Base-by-base conservation (phyloP, 2,888 invertebrate genomes). In the Prionchulus punctatus region DNA sequence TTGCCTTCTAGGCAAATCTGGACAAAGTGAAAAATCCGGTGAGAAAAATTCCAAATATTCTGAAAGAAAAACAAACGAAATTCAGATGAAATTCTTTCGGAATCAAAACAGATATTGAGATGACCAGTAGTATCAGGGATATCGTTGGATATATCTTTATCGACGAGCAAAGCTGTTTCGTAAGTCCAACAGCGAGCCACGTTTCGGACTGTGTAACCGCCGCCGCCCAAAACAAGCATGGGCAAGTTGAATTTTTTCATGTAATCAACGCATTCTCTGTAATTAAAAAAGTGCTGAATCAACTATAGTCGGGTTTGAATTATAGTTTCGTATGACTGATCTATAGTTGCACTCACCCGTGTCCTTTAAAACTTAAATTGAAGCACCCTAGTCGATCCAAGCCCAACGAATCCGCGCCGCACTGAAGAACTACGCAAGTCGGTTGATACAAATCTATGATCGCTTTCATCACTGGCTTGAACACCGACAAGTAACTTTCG, bases 171-270 rank as follows among this genome's bases (percentile, higher is more conserved):
- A 0, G 94, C 88, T 0, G 98, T 99, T 75, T 98, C 98, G 67
- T 92, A 92, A 0, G 96, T 92, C 98, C 98, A 99, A 72, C 94
- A 96, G 2, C 98, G 79, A 0, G 98, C 96, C 0, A 98, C 96
- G 72, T 98, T 98, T 30, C 91, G 78, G 27, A 94, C 76, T 0
- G 94, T 98, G 72, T 96, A 98, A 79, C 82, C 81, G 4, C 82
- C 82, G 1, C 83, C 83, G 15, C 83, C 91, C 0, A 94, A 82
- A 0, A 91, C 88, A 45, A 92, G 75, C 3, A 92, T 81, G 0
- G 98, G 98, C 3, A 96, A 81, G 69, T 88, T 87, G 21, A 92
- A 76, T 59, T 84, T 85, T 72, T 88, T 85, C 0, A 99, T 91
- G 70, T 90, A 92, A 71, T 87, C 84, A 0, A 99, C 98, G 71